phyloP scores from a whole-genome alignment of 2,113 vertebrate species.

The Acanthisitta chloris region DNA sequence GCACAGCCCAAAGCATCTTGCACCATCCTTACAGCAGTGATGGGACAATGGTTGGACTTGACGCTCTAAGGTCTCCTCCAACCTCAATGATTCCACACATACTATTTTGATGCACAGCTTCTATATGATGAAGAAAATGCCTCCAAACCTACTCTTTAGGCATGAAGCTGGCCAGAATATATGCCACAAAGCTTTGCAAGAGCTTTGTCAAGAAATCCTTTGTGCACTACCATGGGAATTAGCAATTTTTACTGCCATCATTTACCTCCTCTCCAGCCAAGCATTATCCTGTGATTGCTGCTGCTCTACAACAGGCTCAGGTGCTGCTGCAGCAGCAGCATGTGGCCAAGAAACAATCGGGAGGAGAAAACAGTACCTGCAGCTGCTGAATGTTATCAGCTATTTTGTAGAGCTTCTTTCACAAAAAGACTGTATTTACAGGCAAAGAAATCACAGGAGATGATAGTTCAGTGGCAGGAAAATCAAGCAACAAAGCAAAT shows the following conservation, averaged over 20 bases:
- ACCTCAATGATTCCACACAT: too few relatives aligned
- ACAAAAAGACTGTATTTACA: conserved; percentile 12
- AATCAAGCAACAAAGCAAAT: conserved; percentile 23
- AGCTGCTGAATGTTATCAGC: background rate
- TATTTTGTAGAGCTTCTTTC: background rate
- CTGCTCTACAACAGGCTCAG: background rate
- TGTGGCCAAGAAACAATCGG: background rate
- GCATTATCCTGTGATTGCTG: background rate
- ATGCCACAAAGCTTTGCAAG: background rate
- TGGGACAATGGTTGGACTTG: too few relatives aligned
- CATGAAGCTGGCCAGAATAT: background rate
- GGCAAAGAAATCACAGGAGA: conserved; percentile 3
- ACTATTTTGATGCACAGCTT: background rate
- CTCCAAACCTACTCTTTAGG: background rate
- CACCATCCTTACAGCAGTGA: too few relatives aligned
- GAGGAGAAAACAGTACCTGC: background rate
- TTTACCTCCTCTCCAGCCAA: background rate
- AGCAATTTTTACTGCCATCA: background rate
- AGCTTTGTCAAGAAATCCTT: background rate
- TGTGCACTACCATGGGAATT: background rate
- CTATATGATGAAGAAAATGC: background rate
- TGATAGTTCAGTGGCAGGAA: background rate
- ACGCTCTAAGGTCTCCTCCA: too few relatives aligned
- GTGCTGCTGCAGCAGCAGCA: background rate
- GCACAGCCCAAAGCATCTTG: background rate